These are phyloP conservation scores for Drosophila falleni DNA, from an alignment of 2,888 invertebrate species.

Conservation along the genomic window DNA sequence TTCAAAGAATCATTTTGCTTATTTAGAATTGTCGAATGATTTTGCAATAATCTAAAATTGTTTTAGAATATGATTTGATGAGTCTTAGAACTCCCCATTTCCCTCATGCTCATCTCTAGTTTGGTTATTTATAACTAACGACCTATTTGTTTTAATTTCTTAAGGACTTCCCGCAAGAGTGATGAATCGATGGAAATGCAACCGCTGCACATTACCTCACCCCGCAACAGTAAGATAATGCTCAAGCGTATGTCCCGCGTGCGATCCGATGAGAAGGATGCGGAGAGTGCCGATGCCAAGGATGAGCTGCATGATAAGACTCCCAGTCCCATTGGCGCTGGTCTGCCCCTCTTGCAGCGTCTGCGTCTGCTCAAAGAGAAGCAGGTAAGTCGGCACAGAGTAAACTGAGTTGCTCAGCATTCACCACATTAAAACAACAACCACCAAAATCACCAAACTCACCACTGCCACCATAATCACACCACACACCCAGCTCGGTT, in stretches of 20 bases:
- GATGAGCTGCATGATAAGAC: conserved; percentile 86
- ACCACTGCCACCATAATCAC: conserved; percentile 3
- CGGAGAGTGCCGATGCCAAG: conserved; percentile 86
- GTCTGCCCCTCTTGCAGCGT: conserved; percentile 91
- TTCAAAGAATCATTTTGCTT: too few species aligned
- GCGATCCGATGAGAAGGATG: conserved; percentile 89
- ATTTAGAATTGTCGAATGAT: too few species aligned
- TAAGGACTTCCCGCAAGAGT: conserved; percentile 79
- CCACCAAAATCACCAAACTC: too few species aligned
- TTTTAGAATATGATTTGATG: too few species aligned
- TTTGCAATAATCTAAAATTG: too few species aligned
- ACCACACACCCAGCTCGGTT: conserved; percentile 24
- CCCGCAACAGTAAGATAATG: conserved; percentile 87
- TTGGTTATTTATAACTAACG: background rate
- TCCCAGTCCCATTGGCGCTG: conserved; percentile 92
- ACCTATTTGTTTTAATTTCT: background rate
- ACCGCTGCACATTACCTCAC: conserved; percentile 86
- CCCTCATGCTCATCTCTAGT: background rate
- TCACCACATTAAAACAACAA: conserved; percentile 19
- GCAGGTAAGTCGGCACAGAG: conserved; percentile 87
- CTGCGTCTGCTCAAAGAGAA: conserved; percentile 93
- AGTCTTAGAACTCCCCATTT: too few species aligned
- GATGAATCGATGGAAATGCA: conserved; percentile 90
- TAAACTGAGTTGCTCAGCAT: conserved; percentile 11
- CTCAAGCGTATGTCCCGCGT: conserved; percentile 91